Base-by-base conservation (phyloP, 2,888 invertebrate species). In the Brachyptera risi region DNA sequence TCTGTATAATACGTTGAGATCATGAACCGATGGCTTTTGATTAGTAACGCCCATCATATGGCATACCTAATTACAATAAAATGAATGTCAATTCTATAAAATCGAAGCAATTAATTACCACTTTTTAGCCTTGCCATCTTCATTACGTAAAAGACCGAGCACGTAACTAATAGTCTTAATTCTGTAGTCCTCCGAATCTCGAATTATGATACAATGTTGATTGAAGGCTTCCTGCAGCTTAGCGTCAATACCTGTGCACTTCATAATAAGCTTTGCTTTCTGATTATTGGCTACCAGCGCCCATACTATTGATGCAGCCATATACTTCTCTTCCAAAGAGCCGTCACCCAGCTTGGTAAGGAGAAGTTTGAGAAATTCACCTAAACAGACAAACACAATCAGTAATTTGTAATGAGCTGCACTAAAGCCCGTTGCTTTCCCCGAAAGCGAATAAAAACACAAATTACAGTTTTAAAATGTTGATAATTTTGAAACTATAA, bases 241-340 rank as follows among this genome's bases (percentile, higher is more conserved):
- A 4, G 70, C 68, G 44, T 79, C 76, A 40, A 82, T 71, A 21
- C 79, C 78, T 2, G 77, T 75, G 49, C 76, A 76, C 64, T 81
- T 78, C 13, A 80, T 73, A n/a, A 78, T 73, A 31, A 79, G 69
- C 71, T 83, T 83, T 65, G 84, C 86, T 74, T 84, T 84, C 67
- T 87, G 87, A 69, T 83, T 85, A 70, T 88, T 88, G 5, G 85
- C 83, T 4, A 83, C 80, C 49, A 88, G 69, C 0, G 86, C 80
- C 87, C 87, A 87, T 0, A 85, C 77, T 2, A 84, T 83, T 15
- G 82, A 69, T 69, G 81, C 70, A 1, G 76, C 75, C 17, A 75
- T 71, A 62, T 74, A 75, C 63, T 79, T 78, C 67, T 82, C 80
- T 31, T 73, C 72, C 1, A 71, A 63, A 3, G 72, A 72, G 23